Conservation (phyloP, 53 echinoderm and acorn worm genomes). For the Zoroaster sp. region DNA sequence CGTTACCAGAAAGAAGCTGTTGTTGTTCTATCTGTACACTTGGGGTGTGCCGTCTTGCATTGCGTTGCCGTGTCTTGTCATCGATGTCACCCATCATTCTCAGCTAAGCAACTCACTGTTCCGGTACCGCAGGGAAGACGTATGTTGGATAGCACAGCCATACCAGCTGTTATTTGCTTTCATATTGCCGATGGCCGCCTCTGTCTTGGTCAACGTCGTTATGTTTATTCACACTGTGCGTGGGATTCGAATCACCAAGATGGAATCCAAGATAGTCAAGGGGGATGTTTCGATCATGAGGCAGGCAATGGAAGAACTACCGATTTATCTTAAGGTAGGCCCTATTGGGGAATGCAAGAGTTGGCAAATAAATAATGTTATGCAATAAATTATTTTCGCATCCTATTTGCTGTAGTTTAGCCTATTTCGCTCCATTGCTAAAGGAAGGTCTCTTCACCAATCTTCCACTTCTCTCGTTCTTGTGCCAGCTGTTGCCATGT, state of each 20-base stretch:
- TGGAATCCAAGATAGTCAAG: background rate
- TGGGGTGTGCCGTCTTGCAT: slow-evolving; percentile 2
- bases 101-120: background rate
- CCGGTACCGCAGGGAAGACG: slow-evolving; percentile 24
- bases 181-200: slow-evolving; percentile 8
- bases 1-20: background rate
- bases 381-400: too few species aligned
- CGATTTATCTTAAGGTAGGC: slow-evolving; percentile 60
- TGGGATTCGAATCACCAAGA: slow-evolving; percentile 23
- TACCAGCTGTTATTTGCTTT: slow-evolving; percentile 37
- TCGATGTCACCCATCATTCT: background rate
- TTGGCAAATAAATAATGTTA: too few species aligned
- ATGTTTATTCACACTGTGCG: slow-evolving; percentile 36
- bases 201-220: slow-evolving; percentile 19
- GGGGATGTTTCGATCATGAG: background rate
- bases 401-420: too few species aligned
- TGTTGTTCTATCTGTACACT: background rate
- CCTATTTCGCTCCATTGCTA: too few species aligned
- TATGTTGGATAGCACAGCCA: slow-evolving; percentile 36
- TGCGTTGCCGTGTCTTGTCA: background rate
- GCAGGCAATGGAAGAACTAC: slow-evolving; percentile 48
- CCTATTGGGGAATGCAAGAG: too few species aligned
- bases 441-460: too few species aligned
- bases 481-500: too few species aligned
- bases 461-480: too few species aligned